Evolutionary conservation across 1,140 invertebrate species (phyloP), one percentile per base, ranked within the genome.

Genomic region (Cephus cinctus): DNA sequence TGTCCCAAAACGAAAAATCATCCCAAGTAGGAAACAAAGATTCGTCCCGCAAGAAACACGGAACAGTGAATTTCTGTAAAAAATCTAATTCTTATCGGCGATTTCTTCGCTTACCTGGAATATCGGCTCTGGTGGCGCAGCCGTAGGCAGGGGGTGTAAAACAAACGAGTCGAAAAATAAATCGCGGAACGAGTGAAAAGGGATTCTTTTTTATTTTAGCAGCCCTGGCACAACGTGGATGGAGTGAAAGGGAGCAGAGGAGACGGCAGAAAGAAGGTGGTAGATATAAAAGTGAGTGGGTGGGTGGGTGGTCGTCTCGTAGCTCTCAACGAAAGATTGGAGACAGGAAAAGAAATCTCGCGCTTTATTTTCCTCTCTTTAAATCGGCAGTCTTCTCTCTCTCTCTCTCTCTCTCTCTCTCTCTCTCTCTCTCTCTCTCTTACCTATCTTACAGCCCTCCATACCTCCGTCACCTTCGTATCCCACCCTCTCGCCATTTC

Each of bases 151-250:
- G 22, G 55, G 60, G 54, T 67, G 61, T 67, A 59, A 71, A 71
- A 66, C 65, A 64, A 67, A 52, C 54, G 59, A 67, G 63, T 70
- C 66, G 63, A 67, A 71, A 71, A 61, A 61, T 67, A 71, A 75
- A 73, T 71, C 57, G 61, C 56, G 54, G 59, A 56, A 60, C 46
- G 51, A 35, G 50, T 57, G 61, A 61, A 63, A 67, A 61, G 59
- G 51, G 59, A 61, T 65, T 70, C 47, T 54, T 63, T n/a, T 63
- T 57, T 58, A 59, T 59, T 57, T 58, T 40, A n/a, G 11, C 39
- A 9, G 15, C 11, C n/a, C 18, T n/a, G n/a, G n/a, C n/a, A n/a
- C n/a, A n/a, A n/a, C n/a, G n/a, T n/a, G n/a, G n/a, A n/a, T n/a
- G n/a, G n/a, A n/a, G n/a, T n/a, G 42, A 16, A 45, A 50, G 25